Evolutionary conservation across 1,140 invertebrate species (phyloP), one percentile per base, ranked within the genome.

Genomic region (Hormaphis cornu): DNA sequence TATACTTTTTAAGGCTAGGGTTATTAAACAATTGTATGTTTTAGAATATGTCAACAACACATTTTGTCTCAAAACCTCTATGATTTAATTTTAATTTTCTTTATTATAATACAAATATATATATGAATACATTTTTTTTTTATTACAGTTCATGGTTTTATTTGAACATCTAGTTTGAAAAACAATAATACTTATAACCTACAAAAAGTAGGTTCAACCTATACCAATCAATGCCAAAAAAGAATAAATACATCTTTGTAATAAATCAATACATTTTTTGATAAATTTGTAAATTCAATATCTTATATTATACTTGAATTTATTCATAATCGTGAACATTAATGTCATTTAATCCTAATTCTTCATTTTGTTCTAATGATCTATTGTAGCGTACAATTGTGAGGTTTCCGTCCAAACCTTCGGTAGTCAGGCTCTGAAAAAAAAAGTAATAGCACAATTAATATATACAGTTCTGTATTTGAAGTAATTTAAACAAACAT

Each of bases 301-400:
- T n/a, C n/a, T n/a, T n/a, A n/a, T n/a, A n/a, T n/a, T n/a, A n/a
- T n/a, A n/a, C n/a, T n/a, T n/a, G n/a, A n/a, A 52, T 28, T 26
- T 10, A 33, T 48, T 76, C 77, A 78, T 93, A 92, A 75, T 86
- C 84, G 74, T 97, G 94, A 1, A 90, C 91, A 81, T 95, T 96
- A 85, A 99, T 97, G 76, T 98, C 95, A 77, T 97, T 98, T 2
- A 99, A 78, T 4, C 96, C 96, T 5, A 99, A 81, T 69, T 94
- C 89, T 73, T 99, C 96, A 78, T 99, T 97, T 77, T 99, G 93
- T 40, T 98, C 93, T 76, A 82, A 90, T 28, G 79, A 85, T 71
- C 97, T 82, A 72, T 91, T 87, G 77, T 98, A 99, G 28, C 86
- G 82, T 1, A 81, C 86, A 18, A 97, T 86, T 42, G 80, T 85